A percentile compares a stretch with the other conserved stretches of the same genome.
Evolutionary conservation across 2,113 vertebrate genomes (phyloP).

Genomic region (Sinocyclocheilus rhinocerous): DNA sequence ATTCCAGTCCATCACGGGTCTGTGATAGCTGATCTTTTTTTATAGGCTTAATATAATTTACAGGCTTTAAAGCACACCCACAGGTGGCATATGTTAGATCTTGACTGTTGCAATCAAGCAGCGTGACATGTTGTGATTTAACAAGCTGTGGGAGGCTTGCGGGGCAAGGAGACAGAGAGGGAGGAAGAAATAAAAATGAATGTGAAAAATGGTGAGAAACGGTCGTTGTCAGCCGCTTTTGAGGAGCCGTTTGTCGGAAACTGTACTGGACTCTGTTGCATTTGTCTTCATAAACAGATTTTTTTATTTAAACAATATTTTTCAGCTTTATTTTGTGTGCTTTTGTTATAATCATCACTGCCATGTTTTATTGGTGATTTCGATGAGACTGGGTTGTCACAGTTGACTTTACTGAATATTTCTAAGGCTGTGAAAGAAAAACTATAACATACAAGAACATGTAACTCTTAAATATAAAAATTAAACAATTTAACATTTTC

Average conservation of each 20-base stretch:
- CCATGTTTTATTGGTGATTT: background rate
- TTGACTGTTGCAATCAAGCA: constrained; percentile 62
- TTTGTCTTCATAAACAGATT: background rate
- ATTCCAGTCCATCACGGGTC: constrained; percentile 57
- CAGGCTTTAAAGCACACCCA: constrained; percentile 60
- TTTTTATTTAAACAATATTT: background rate
- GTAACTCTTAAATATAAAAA: no score
- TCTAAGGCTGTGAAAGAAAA: no score
- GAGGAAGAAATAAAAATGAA: constrained; percentile 41
- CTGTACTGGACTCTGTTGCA: background rate
- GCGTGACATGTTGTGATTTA: constrained; percentile 65
- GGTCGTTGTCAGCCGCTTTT: constrained; percentile 30
- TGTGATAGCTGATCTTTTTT: constrained; percentile 56
- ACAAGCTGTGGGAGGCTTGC: constrained; percentile 58
- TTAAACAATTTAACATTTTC: no score
- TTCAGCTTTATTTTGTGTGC: background rate
- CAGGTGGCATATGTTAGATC: constrained; percentile 63
- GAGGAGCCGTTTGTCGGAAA: constrained; percentile 31
- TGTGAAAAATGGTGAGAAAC: constrained; percentile 38
- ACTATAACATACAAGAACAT: no score
- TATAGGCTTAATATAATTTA: constrained; percentile 64
- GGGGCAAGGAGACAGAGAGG: constrained; percentile 38
- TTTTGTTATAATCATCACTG: background rate
- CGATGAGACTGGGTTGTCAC: no score
- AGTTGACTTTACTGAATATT: no score